Base-by-base conservation (phyloP, 2,113 vertebrate genomes). In the Festucalex cinctus region DNA sequence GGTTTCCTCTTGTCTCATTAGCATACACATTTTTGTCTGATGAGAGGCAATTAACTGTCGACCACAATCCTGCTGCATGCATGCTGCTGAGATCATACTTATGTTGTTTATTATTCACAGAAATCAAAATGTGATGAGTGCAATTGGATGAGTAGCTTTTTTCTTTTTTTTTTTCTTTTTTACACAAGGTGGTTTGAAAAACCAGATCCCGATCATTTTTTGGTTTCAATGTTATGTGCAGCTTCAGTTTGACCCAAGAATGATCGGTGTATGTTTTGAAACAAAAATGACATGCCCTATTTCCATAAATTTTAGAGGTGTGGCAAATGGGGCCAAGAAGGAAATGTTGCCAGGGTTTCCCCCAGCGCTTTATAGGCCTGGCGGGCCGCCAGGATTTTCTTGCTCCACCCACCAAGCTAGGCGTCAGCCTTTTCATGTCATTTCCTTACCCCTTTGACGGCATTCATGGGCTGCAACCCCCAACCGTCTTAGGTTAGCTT, bases 1-100 rank as follows among this genome's bases (percentile, higher is more conserved):
- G 74, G 65, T 76, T 78, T 85, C 66, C 71, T 70, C 65, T 70
- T 32, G 10, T 57, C 70, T 81, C 70, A 64, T 83, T 74, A 83
- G 6, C 61, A 1, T 28, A 26, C 54, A 8, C 22, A 24, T 41
- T 51, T 72, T 37, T 14, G 3, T n/a, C 26, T 73, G 39, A 60
- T n/a, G 73, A 51, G 39, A 65, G 19, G 24, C 63, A 79, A 80
- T 78, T 71, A 86, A 56, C 59, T 41, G 9, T 36, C 57, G 64
- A 70, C 51, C 28, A 28, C 13, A 51, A 26, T 44, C 22, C 1
- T 0, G 22, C 65, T 63, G 10, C 32, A 70, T 32, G 6, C 54
- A 57, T 32, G 68, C 53, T 66, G 26, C 57, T 56, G 32, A 41
- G 62, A 66, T 63, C 54, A 78, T 65, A 36, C 43, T 68, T 28